A percentile compares a stretch with the other conserved stretches of the same genome.
Evolutionary conservation across 2,797 vertebrate genomes (phyloP).

Genomic region (Myotis findleyi): DNA sequence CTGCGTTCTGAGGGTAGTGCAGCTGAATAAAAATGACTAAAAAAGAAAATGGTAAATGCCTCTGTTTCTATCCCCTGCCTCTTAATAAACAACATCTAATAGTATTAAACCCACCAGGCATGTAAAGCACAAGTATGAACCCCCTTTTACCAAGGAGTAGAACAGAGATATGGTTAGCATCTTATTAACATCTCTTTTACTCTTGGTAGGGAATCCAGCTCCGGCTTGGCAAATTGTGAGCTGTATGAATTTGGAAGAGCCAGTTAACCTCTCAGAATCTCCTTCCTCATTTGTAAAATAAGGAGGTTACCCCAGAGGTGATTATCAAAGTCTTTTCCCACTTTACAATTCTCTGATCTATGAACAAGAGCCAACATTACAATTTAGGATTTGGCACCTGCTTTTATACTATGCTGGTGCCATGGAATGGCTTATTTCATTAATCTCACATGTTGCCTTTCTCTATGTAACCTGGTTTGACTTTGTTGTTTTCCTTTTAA

Average conservation of each 20-base stretch:
- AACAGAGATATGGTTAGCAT: neutral
- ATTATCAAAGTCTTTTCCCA: constrained; percentile 60
- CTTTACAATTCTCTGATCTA: constrained; percentile 53
- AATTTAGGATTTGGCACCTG: constrained; percentile 68
- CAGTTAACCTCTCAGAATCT: constrained; percentile 39
- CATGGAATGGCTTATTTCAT: constrained; percentile 47
- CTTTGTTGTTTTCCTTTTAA: constrained; percentile 66
- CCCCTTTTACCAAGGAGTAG: neutral
- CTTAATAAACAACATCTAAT: neutral
- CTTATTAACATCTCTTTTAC: neutral
- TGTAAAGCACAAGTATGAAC: neutral
- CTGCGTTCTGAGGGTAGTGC: neutral
- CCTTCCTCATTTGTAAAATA: constrained; percentile 59
- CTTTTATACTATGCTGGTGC: constrained; percentile 31
- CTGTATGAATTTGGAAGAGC: constrained; percentile 33
- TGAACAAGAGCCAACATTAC: constrained; percentile 60
- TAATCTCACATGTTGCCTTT: constrained; percentile 64
- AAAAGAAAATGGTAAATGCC: neutral
- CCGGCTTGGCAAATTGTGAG: constrained; percentile 36
- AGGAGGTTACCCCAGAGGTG: constrained; percentile 60
- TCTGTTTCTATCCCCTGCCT: neutral
- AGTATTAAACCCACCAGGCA: neutral
- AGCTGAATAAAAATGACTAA: constrained; percentile 18
- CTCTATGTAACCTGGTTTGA: constrained; percentile 35
- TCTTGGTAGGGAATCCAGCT: constrained; percentile 20